Conservation (phyloP, 2,113 vertebrate genomes). For the Microcebus lehilahytsara region DNA sequence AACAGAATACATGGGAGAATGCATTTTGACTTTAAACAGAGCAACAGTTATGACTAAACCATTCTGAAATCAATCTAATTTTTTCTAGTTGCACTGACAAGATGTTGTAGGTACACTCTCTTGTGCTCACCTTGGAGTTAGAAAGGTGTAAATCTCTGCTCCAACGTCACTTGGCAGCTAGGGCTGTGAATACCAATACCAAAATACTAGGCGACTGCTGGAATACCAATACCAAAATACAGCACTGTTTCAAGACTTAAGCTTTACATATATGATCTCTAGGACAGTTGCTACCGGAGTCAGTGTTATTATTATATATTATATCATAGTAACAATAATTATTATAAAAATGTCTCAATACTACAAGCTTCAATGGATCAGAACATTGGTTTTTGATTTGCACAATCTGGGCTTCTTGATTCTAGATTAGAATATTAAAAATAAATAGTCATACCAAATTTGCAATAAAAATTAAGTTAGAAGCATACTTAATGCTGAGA, state of each 20-base stretch:
- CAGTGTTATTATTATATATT: background rate
- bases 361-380: background rate
- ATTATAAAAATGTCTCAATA: background rate
- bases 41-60: background rate
- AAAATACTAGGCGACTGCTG: background rate
- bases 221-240: background rate
- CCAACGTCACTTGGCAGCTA: background rate
- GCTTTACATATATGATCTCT: background rate
- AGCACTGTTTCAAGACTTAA: background rate
- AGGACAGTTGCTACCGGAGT: background rate
- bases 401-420: background rate
- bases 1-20: background rate
- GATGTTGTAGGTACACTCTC: background rate
- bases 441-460: background rate
- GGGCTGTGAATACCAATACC: too few relatives aligned
- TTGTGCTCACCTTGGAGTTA: background rate
- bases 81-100: background rate
- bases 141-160: background rate
- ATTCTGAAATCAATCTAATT: background rate
- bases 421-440: background rate
- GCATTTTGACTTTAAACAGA: background rate
- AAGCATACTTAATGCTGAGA: background rate
- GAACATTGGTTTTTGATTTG: background rate
- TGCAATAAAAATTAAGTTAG: background rate
- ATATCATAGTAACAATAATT: background rate